phyloP scores from a whole-genome alignment of 2,888 invertebrate species.

The Biston stratarius region DNA sequence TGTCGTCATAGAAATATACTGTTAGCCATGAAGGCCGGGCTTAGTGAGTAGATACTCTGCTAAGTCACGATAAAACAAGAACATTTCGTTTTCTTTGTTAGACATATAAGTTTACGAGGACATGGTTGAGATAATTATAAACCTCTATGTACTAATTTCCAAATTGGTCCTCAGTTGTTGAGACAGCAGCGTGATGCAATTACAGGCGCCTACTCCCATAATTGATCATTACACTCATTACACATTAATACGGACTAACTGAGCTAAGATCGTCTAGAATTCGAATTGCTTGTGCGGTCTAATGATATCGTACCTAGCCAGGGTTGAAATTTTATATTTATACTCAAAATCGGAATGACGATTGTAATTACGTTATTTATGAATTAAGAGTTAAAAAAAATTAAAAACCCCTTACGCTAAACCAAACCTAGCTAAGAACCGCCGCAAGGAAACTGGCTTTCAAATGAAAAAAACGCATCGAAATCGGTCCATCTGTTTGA shows the following conservation, averaged over 20 bases:
- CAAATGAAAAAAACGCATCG: no score
- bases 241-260: constrained; percentile 38
- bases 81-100: neutral
- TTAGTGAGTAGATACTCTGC: neutral
- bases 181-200: neutral
- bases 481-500: no score
- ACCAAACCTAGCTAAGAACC: no score
- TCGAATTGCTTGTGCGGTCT: constrained; percentile 11
- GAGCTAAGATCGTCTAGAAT: constrained; percentile 28
- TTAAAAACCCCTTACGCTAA: no score
- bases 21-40: neutral
- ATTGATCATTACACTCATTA: constrained; percentile 38
- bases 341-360: neutral
- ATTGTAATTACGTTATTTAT: no score
- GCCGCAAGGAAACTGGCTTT: no score
- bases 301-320: neutral
- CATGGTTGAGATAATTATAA: neutral
- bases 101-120: neutral
- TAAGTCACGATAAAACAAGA: no score
- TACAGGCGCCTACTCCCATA: constrained; percentile 11
- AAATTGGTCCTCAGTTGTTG: constrained; percentile 7
- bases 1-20: neutral
- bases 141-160: neutral
- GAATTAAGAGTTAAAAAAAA: no score
- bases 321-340: neutral